These are phyloP conservation scores for Calameuta idolon DNA, from an alignment of 2,888 invertebrate species.

Conservation along the genomic window DNA sequence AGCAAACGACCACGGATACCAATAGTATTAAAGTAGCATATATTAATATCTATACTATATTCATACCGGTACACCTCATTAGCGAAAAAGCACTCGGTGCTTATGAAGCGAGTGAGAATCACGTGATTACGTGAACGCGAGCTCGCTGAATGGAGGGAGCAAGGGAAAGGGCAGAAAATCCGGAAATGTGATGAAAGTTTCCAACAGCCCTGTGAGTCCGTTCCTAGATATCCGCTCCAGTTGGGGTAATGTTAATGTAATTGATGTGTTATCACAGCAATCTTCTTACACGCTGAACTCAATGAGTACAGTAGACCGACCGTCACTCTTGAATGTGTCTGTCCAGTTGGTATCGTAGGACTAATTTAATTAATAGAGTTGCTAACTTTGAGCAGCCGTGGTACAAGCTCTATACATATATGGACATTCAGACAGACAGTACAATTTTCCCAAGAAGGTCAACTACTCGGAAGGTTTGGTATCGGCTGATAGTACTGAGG, in stretches of 20 bases:
- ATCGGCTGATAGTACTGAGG: background rate
- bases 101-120: background rate
- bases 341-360: background rate
- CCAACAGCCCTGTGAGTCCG: background rate
- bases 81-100: background rate
- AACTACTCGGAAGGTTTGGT: background rate
- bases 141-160: background rate
- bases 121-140: background rate
- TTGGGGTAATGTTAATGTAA: constrained; percentile 18
- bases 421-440: background rate
- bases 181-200: constrained; percentile 5
- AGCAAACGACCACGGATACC: background rate
- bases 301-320: background rate
- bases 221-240: background rate
- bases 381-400: background rate
- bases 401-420: background rate
- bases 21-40: background rate
- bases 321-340: background rate
- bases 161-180: background rate
- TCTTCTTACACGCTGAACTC: background rate
- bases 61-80: background rate
- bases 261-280: constrained; percentile 13
- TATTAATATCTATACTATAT: background rate
- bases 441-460: background rate
- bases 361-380: background rate